phyloP scores from a whole-genome alignment of 2,113 vertebrate species.

The Petrocephalus zakoni region DNA sequence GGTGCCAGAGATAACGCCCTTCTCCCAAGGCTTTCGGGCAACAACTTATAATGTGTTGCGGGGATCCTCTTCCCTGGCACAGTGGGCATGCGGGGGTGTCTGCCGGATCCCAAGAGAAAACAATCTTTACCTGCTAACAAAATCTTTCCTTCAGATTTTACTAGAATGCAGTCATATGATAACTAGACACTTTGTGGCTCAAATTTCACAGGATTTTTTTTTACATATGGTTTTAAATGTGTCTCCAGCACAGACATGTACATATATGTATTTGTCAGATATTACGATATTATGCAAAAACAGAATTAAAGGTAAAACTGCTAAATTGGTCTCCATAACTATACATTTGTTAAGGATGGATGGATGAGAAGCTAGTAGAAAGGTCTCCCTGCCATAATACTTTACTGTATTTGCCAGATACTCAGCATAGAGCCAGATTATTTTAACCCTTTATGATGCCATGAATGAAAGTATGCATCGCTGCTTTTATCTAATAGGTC shows the following conservation, averaged over 20 bases:
- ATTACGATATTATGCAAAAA: neutral
- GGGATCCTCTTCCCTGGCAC: too few relatives aligned
- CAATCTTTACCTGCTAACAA: neutral
- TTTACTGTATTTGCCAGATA: neutral
- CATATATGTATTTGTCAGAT: neutral
- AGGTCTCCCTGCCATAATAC: neutral
- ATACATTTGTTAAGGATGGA: neutral
- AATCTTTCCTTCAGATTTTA: neutral
- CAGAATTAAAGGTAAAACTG: neutral
- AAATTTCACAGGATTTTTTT: neutral
- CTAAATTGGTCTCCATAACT: neutral
- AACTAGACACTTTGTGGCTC: neutral
- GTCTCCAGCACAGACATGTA: neutral
- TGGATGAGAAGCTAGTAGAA: neutral
- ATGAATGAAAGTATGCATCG: neutral
- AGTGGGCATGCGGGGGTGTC: too few relatives aligned
- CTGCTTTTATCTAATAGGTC: neutral
- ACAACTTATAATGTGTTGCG: too few relatives aligned
- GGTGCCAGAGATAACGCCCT: too few relatives aligned
- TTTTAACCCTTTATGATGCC: neutral
- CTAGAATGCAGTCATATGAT: too few relatives aligned
- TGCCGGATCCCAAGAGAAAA: too few relatives aligned
- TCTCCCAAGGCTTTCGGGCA: too few relatives aligned
- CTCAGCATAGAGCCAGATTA: neutral
- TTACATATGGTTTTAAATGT: neutral